A percentile compares a stretch with the other conserved stretches of the same genome.
These are phyloP conservation scores for Anguilla obscura DNA, from an alignment of 2,797 vertebrate species.

Conservation along the genomic window DNA sequence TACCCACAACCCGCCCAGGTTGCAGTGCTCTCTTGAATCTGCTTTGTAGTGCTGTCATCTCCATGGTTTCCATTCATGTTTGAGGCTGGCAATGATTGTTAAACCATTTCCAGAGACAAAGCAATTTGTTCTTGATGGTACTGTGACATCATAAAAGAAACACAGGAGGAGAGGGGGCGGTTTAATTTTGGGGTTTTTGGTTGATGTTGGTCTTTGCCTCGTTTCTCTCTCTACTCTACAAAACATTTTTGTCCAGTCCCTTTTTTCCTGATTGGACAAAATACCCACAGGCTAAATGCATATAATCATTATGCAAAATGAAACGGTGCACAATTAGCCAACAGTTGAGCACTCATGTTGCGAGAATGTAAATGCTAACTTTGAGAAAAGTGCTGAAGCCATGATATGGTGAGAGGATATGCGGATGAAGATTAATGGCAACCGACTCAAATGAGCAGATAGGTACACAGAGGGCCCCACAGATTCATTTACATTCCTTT, in stretches of 20 bases:
- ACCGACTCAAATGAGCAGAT: slow-evolving; percentile 33
- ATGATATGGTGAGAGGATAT: slow-evolving; percentile 33
- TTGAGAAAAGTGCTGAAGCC: slow-evolving; percentile 31
- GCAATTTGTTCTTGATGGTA: neutral
- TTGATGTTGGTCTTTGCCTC: neutral
- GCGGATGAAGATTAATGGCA: slow-evolving; percentile 40
- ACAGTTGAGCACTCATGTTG: slow-evolving; percentile 10
- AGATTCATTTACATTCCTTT: slow-evolving; percentile 39
- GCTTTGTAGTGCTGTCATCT: neutral
- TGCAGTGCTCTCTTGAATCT: slow-evolving; percentile 20
- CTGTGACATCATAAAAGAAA: slow-evolving; percentile 5
- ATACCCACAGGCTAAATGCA: slow-evolving; percentile 25
- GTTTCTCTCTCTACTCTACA: neutral
- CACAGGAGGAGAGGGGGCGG: neutral
- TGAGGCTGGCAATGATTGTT: neutral
- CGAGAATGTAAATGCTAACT: slow-evolving; percentile 24
- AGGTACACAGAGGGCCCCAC: slow-evolving; percentile 13
- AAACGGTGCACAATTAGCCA: slow-evolving; percentile 35
- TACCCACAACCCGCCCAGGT: slow-evolving; percentile 31
- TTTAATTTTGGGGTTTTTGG: neutral
- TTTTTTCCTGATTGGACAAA: neutral
- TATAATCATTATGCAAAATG: slow-evolving; percentile 37
- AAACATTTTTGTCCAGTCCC: neutral
- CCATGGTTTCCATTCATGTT: slow-evolving; percentile 20
- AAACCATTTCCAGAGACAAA: neutral